These are phyloP conservation scores for Oscheius sp. DNA, from an alignment of 1,140 invertebrate genomes.

Conservation along the genomic window DNA sequence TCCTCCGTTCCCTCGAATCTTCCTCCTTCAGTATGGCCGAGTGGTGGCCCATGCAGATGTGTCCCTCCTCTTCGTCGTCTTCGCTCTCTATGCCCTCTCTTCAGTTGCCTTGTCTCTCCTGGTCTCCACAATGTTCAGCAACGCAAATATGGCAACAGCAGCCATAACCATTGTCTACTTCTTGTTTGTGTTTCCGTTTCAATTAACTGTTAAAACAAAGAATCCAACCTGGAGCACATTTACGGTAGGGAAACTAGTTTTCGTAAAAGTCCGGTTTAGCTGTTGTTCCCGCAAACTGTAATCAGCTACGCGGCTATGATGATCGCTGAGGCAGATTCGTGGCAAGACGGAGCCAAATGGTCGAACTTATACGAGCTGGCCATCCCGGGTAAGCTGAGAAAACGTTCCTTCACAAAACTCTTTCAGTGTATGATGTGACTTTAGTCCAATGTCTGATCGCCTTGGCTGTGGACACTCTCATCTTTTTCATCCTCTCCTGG, in stretches of 20 bases:
- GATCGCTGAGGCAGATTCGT: slow-evolving; percentile 10
- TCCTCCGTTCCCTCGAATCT: too few relatives aligned
- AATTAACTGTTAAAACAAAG: slow-evolving; percentile 43
- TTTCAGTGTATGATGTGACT: too few relatives aligned
- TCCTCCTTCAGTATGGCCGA: slow-evolving; percentile 49
- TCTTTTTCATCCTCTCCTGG: slow-evolving; percentile 71
- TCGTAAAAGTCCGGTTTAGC: too few relatives aligned
- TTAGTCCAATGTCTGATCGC: slow-evolving; percentile 66
- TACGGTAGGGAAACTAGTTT: slow-evolving; percentile 44
- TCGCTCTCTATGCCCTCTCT: slow-evolving; percentile 47
- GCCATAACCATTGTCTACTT: slow-evolving; percentile 50
- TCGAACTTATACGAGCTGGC: neutral
- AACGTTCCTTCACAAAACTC: too few relatives aligned
- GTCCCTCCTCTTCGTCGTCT: slow-evolving; percentile 42
- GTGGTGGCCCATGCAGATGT: slow-evolving; percentile 46
- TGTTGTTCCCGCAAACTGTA: slow-evolving; percentile 45
- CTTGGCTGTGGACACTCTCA: slow-evolving; percentile 69
- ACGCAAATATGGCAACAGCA: slow-evolving; percentile 55
- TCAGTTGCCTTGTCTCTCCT: slow-evolving; percentile 50
- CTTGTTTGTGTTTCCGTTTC: slow-evolving; percentile 51
- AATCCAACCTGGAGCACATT: slow-evolving; percentile 38
- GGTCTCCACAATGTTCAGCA: slow-evolving; percentile 50
- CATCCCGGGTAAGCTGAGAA: neutral
- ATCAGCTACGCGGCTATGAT: slow-evolving; percentile 51
- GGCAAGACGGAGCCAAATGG: neutral